Conservation (phyloP, 2,797 vertebrate species). For the Sorex maritimensis region DNA sequence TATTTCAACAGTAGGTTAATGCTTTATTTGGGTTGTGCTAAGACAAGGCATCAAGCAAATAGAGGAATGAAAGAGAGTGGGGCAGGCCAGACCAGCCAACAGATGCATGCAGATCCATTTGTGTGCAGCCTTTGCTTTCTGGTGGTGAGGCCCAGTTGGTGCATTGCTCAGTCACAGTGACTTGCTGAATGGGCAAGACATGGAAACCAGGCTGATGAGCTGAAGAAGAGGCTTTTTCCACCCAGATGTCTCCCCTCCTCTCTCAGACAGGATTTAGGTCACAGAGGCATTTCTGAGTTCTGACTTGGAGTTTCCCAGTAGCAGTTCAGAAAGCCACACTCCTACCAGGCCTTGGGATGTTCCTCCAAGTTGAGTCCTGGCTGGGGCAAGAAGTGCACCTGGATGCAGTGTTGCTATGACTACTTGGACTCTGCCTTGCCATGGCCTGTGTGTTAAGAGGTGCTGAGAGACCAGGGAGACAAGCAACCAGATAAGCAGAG, state of each 20-base stretch:
- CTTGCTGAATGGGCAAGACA: not conserved
- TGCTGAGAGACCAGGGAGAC: not conserved
- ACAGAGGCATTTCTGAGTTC: no score
- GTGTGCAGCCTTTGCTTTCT: not conserved
- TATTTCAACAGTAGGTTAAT: not conserved
- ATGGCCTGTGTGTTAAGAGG: not conserved
- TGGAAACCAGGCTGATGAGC: not conserved
- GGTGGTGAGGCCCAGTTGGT: not conserved
- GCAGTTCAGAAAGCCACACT: not conserved
- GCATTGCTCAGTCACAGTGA: not conserved
- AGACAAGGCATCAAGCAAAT: not conserved
- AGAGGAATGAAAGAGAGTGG: not conserved
- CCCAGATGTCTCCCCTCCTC: not conserved
- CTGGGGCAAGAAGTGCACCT: not conserved
- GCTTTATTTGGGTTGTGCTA: not conserved
- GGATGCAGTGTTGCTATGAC: not conserved
- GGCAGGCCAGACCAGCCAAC: not conserved
- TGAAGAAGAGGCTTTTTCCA: not conserved
- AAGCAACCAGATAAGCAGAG: not conserved
- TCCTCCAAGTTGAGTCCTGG: not conserved
- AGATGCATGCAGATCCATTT: not conserved
- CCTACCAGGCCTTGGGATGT: not conserved
- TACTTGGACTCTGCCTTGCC: fast-evolving
- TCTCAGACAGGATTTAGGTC: not conserved
- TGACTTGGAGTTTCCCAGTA: not conserved